phyloP scores from a whole-genome alignment of 2,888 invertebrate genomes.

The Erynnis tages region DNA sequence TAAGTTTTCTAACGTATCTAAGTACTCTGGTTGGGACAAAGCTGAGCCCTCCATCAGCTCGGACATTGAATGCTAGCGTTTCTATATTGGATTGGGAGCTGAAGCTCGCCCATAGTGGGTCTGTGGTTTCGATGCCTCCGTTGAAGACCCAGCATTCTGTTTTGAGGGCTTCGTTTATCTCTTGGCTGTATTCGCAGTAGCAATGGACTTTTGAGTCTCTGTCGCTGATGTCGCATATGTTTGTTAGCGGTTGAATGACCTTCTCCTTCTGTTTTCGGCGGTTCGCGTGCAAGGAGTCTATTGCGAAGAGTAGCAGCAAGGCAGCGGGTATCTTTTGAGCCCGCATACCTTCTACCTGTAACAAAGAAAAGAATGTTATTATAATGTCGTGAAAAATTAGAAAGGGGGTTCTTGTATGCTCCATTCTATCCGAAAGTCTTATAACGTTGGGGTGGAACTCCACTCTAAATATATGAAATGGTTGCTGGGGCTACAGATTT shows the following conservation, averaged over 20 bases:
- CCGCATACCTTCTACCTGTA: conserved; percentile 78
- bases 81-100: conserved; percentile 86
- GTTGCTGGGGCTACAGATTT: too few relatives aligned
- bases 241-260: conserved; percentile 53
- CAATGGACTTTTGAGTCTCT: conserved; percentile 83
- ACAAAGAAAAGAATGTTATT: conserved; percentile 44
- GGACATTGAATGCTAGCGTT: conserved; percentile 86
- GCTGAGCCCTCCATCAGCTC: conserved; percentile 85
- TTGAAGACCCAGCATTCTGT: conserved; percentile 91
- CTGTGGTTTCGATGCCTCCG: conserved; percentile 84
- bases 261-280: conserved; percentile 72
- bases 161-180: conserved; percentile 82
- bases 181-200: conserved; percentile 83
- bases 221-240: conserved; percentile 81
- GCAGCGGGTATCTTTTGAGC: conserved; percentile 74
- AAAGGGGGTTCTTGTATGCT: too few relatives aligned
- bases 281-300: conserved; percentile 71
- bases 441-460: too few relatives aligned
- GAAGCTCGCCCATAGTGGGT: conserved; percentile 87
- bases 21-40: conserved; percentile 88
- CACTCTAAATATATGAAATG: too few relatives aligned
- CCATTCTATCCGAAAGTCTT: too few relatives aligned
- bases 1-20: conserved; percentile 84
- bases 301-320: conserved; percentile 76
- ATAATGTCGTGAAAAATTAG: neutral